Base-by-base conservation (phyloP, 92 coral and sea anemone species). In the Hydrozoanthus gracilis region DNA sequence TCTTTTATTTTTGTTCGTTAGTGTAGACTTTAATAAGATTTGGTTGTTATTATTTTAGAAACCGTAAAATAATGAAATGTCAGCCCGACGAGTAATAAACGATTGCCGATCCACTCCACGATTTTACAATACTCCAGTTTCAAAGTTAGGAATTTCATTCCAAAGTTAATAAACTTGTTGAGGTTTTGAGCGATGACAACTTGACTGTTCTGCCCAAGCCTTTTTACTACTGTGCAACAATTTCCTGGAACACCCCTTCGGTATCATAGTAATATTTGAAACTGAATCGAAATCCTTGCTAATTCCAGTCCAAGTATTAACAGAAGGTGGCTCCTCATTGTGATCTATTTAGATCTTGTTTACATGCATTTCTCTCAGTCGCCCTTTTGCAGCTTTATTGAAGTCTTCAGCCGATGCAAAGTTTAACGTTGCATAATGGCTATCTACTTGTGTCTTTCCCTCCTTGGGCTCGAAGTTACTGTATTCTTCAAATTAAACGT, bases 401-500 rank as follows among this genome's bases (percentile, higher is more conserved):
- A 20, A 20, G 45, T 68, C 92, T 90, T 4, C 74, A 39, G 27
- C 82, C 78, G 35, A 86, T 90, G 90, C 82, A 82, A 89, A 89
- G 71, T 88, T 91, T 20, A 86, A 67, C 27, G 86, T 88, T 3
- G 92, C 92, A 78, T 77, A 88, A 65, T 85, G 92, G 1, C 79
- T 68, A 56, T 91, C 92, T 44, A 88, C 76, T 51, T 80, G 72
- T 13, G 94, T 91, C 71, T 91, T 88, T 4, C 92, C 90, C 77
- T 92, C 89, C 67, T 92, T 88, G 1, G 94, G 88, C 78, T 92
- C 92, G 68, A 89, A 87, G 82, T 75, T 86, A 9, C 74, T 77
- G 69, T 78, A 83, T 10, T 87, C 65, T 6, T 12, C 60, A 8
- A 92, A 54, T 50, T 83, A 18, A 35, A 89, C 51, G 48, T 82